Percentiles rank a stretch among this genome's conserved stretches.
Evolutionary conservation across 2,113 vertebrate species (phyloP).

Genomic region (Camarhynchus parvulus): DNA sequence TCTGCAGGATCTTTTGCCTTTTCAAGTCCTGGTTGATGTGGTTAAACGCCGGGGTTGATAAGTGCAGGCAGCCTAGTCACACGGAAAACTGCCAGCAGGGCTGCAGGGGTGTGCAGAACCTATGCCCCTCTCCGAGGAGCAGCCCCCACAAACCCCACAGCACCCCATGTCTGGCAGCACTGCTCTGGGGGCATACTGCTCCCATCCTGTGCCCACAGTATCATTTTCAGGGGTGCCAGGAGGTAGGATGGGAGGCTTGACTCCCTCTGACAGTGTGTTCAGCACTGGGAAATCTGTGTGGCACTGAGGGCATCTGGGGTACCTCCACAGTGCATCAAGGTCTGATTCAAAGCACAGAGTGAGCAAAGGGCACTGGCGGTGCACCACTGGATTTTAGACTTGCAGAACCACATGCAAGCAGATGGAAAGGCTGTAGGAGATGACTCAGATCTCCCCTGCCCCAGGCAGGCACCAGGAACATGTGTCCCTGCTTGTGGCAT

Average conservation of each 20-base stretch:
- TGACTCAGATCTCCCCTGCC: background rate
- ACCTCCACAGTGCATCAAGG: background rate
- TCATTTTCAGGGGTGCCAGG: background rate
- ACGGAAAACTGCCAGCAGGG: accelerated
- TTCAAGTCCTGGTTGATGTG: background rate
- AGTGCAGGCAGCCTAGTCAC: background rate
- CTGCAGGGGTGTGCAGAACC: background rate
- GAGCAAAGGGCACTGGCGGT: background rate
- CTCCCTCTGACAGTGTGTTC: background rate
- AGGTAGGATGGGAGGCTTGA: background rate
- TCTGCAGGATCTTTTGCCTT: background rate
- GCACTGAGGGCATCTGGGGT: accelerated
- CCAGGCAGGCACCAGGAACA: background rate
- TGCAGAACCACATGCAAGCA: background rate
- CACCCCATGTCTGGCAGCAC: background rate
- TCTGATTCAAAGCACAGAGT: background rate
- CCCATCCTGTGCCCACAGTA: background rate
- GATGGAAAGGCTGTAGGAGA: background rate
- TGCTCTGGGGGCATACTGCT: background rate
- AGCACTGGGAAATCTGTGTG: accelerated
- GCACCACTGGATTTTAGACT: background rate
- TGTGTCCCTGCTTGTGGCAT: background rate
- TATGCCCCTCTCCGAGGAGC: no score
- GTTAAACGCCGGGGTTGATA: background rate
- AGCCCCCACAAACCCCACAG: background rate